Conservation (phyloP, 2,113 vertebrate genomes). For the Oxygymnocypris stewartii region DNA sequence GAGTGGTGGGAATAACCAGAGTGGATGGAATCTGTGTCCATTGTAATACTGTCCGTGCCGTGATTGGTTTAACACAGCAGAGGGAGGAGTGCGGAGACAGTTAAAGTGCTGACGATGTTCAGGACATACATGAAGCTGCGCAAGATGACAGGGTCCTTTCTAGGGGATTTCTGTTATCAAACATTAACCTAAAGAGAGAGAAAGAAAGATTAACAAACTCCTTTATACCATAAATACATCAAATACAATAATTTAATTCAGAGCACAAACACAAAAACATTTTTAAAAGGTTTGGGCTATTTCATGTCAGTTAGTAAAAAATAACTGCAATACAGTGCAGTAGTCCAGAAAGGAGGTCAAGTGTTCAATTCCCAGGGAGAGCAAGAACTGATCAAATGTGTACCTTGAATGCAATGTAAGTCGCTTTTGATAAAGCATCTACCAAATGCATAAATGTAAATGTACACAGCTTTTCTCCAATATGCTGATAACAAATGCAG, state of each 20-base stretch:
- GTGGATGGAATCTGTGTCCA: conserved; percentile 97
- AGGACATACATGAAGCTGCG: conserved; percentile 59
- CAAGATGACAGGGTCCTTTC: conserved; percentile 48
- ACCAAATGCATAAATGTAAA: background rate
- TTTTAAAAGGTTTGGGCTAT: background rate
- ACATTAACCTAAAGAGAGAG: conserved; percentile 68
- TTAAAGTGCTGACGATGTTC: conserved; percentile 55
- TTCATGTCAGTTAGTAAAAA: background rate
- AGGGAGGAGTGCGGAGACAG: conserved; percentile 51
- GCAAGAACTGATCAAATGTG: background rate
- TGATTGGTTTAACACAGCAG: conserved; percentile 52
- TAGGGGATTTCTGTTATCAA: conserved; percentile 60
- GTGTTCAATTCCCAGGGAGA: background rate
- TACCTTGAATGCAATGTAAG: no score
- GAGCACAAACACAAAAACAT: background rate
- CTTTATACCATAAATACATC: background rate
- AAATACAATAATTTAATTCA: background rate
- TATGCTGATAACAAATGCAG: background rate
- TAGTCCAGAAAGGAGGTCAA: background rate
- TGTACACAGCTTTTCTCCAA: background rate
- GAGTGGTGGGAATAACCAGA: conserved; percentile 97
- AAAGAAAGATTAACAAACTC: background rate
- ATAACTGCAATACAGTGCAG: background rate
- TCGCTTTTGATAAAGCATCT: background rate
- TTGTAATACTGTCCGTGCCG: conserved; percentile 69